Evolutionary conservation across 2,113 vertebrate species (phyloP).

Genomic region (Proterorhinus semilunaris): DNA sequence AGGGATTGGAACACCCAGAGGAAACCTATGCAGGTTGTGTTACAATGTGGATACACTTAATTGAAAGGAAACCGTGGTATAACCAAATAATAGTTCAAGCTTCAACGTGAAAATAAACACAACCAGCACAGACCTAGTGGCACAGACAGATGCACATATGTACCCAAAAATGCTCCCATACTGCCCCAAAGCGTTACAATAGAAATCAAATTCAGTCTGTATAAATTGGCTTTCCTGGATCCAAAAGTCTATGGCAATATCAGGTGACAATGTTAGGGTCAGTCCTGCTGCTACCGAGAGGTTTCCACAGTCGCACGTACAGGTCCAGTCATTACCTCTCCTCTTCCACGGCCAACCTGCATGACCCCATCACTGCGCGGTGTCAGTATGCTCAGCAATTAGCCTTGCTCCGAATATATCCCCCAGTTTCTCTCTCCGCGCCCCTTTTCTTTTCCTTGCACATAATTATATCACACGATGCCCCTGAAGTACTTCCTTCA

Average conservation of each 20-base stretch:
- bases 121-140: constrained; percentile 18
- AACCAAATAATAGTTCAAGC: constrained; percentile 24
- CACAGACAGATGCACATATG: constrained; percentile 23
- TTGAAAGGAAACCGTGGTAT: neutral
- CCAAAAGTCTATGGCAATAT: constrained; percentile 18
- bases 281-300: constrained; percentile 28
- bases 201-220: constrained; percentile 31
- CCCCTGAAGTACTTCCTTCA: constrained; percentile 36
- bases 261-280: constrained; percentile 25
- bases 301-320: constrained; percentile 7
- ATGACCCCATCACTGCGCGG: constrained; percentile 25
- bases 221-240: constrained; percentile 48
- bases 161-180: constrained; percentile 8
- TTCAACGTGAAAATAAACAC: constrained; percentile 24
- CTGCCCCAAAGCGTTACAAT: constrained; percentile 40
- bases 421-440: constrained; percentile 20
- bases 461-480: constrained; percentile 40
- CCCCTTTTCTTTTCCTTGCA: constrained; percentile 30
- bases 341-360: constrained; percentile 33
- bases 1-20: no score
- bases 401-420: constrained; percentile 49
- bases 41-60: neutral
- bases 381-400: constrained; percentile 51
- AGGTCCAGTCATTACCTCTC: constrained; percentile 26
- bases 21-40: neutral